Evolutionary conservation across 2,797 vertebrate species (phyloP).

Genomic region (Sebastes taczanowskii): DNA sequence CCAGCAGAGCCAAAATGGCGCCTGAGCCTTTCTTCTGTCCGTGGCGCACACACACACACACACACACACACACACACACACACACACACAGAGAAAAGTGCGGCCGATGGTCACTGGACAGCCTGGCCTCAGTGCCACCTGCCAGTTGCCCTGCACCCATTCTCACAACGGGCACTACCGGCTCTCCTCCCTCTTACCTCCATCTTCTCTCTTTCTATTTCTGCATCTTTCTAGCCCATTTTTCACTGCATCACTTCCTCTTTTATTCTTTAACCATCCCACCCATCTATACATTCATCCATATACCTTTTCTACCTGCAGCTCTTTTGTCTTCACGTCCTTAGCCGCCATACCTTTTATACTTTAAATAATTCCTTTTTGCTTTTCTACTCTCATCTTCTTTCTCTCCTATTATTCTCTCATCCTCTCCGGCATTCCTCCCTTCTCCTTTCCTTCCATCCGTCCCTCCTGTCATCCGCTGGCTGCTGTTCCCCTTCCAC

Average conservation of each 20-base stretch:
- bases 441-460: conserved; percentile 6
- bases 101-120: conserved; percentile 74
- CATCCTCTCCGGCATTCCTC: not conserved
- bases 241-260: not conserved
- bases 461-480: conserved; percentile 57
- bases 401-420: not conserved
- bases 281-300: not conserved
- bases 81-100: conserved; percentile 34
- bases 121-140: conserved; percentile 74
- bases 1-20: conserved; percentile 76
- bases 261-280: not conserved
- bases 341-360: not conserved
- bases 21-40: conserved; percentile 68
- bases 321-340: not conserved
- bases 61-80: conserved; percentile 24
- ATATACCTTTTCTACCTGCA: not conserved
- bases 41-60: conserved; percentile 33
- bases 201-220: conserved; percentile 29
- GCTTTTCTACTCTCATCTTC: not conserved
- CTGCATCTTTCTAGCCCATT: conserved; percentile 14
- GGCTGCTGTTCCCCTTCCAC: conserved; percentile 62
- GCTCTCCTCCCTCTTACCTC: conserved; percentile 35
- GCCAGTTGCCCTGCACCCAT: conserved; percentile 70
- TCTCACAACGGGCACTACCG: conserved; percentile 69
- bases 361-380: not conserved